A percentile compares a stretch with the other conserved stretches of the same genome.
Evolutionary conservation across 2,797 vertebrate genomes (phyloP).

Genomic region (Gadopsis bispinosus): DNA sequence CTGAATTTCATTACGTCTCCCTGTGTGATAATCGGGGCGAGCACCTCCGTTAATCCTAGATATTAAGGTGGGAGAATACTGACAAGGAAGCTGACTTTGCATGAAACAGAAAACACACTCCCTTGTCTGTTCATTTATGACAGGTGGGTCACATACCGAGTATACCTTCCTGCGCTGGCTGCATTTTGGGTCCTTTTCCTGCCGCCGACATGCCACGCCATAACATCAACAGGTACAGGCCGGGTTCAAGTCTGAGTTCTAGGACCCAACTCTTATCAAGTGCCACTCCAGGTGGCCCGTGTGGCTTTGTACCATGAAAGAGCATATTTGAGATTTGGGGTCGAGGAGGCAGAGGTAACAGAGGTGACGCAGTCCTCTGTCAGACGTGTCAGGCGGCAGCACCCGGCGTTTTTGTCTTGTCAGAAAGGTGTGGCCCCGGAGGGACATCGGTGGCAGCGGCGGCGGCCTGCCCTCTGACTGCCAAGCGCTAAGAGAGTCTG

Average conservation of each 20-base stretch:
- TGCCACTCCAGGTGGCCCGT: constrained; percentile 8
- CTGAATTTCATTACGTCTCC: constrained; percentile 26
- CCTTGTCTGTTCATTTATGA: constrained; percentile 13
- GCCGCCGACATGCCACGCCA: too few relatives aligned
- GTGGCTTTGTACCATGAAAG: not conserved
- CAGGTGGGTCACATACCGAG: not conserved
- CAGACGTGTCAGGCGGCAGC: constrained; percentile 5
- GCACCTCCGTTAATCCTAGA: constrained; percentile 26
- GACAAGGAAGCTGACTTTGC: constrained; percentile 20
- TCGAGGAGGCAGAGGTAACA: not conserved
- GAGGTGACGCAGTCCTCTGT: constrained; percentile 5
- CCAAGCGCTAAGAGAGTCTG: constrained; percentile 42
- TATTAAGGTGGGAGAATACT: not conserved
- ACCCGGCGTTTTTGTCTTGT: constrained; percentile 20
- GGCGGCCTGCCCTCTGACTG: constrained; percentile 61
- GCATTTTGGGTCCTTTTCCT: too few relatives aligned
- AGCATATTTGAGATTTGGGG: not conserved
- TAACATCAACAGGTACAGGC: not conserved
- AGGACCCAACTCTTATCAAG: not conserved
- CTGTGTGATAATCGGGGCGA: constrained; percentile 37
- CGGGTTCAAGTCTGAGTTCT: not conserved
- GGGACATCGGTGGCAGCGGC: constrained; percentile 52
- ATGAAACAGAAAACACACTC: constrained; percentile 13
- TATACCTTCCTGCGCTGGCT: not conserved
- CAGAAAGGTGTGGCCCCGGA: constrained; percentile 40